Base-by-base conservation (phyloP, 1,140 invertebrate species). In the Chironomus striatipennis region DNA sequence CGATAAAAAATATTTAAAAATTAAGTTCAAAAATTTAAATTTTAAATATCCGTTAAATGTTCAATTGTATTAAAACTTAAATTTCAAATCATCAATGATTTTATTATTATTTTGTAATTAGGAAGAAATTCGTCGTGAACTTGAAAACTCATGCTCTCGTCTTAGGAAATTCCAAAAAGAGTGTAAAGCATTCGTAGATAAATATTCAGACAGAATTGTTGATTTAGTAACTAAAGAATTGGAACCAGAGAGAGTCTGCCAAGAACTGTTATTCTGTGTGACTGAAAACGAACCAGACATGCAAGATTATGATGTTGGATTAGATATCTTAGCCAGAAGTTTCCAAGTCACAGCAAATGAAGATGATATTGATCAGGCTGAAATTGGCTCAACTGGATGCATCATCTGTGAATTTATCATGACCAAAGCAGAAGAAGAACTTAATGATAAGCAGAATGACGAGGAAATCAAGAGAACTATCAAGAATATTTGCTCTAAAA, bases 161-260 rank as follows among this genome's bases (percentile, higher is more conserved):
- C 79, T 95, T 79, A 93, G 93, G 0, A 85, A 85, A 74, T 80
- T 92, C 1, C 80, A 80, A 4, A 74, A 81, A 2, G 83, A 91
- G 74, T 96, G 94, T 80, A 85, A 90, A 73, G 78, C 86, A 42
- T 94, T 95, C 79, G 87, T 95, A 9, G 83, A 90, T 73, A 82
- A 90, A 79, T 95, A 96, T 83, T 88, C 86, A 0, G 89, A 93
- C 77, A 77, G 87, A 1, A 83, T 95, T 24, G 89, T 96, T 76
- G 83, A 87, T 17, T 80, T 94, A 72, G 81, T 96, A 15, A 82
- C 87, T 2, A 80, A 90, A 76, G 83, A 87, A 77, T 74, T 94
- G 47, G 84, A 87, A 74, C 91, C 93, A 0, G 81, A 85, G 18
- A 82, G 88, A 79, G 84, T 95, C 73, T 95, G 94, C 82, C 78